A percentile compares a stretch with the other conserved stretches of the same genome.
Conservation (phyloP, 2,113 vertebrate genomes). For the Paraplagusia blochii region DNA sequence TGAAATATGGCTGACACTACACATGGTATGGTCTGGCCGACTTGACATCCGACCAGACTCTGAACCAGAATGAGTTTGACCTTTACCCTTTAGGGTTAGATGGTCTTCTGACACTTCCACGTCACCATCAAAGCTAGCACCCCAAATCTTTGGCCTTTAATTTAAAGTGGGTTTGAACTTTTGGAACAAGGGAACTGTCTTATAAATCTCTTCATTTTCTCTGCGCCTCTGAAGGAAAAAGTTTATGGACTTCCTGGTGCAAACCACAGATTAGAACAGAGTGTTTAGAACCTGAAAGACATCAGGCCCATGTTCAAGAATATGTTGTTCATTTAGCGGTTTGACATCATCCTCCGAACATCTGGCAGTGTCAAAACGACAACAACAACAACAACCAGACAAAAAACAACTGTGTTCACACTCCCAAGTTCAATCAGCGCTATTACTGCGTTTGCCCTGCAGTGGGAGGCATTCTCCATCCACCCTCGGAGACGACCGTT, state of each 20-base stretch:
- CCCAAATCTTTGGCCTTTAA: background rate
- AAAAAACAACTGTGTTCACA: background rate
- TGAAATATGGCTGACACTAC: no score
- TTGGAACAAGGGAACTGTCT: background rate
- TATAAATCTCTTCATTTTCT: background rate
- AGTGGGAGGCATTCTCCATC: background rate
- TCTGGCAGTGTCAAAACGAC: background rate
- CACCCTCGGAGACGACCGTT: background rate
- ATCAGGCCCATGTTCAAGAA: background rate
- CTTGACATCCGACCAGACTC: no score
- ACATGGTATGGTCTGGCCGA: no score
- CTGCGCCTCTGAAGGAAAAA: no score
- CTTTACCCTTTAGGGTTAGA: background rate
- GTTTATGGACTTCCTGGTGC: background rate
- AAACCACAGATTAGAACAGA: background rate
- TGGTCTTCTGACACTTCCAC: background rate
- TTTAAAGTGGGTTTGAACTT: background rate
- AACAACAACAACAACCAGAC: background rate
- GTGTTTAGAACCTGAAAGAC: background rate
- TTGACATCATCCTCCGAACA: conserved; percentile 12
- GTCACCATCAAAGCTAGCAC: background rate
- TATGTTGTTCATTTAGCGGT: conserved; percentile 1
- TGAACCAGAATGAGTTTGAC: no score
- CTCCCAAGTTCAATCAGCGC: background rate
- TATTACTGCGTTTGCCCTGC: background rate